Base-by-base conservation (phyloP, 2,888 invertebrate genomes). In the Cylindroiulus punctatus region DNA sequence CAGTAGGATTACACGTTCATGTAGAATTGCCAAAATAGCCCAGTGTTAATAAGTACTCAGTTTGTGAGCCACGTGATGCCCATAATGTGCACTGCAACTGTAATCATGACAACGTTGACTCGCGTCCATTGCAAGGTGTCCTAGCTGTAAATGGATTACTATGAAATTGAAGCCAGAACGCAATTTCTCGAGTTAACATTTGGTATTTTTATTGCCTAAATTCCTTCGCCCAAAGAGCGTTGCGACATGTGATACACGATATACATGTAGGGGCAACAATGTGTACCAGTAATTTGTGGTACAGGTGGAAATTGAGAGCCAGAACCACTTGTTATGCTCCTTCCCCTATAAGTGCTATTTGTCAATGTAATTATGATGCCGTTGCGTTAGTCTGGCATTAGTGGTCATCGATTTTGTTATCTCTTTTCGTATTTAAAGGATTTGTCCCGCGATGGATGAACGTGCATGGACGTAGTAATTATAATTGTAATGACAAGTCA, bases 301-400 rank as follows among this genome's bases (percentile, higher is more conserved):
- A n/a, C n/a, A 19, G 57, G 5, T 65, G 22, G 57, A 65, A 65
- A 65, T 65, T 1, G n/a, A n/a, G 3, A 17, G 57, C 57, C 19
- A n/a, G 0, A 57, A n/a, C 57, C n/a, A 57, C n/a, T 57, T 57
- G 19, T 57, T 57, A 57, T 57, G 44, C 22, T 22, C 57, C 22
- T 65, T 65, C 8, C 57, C 22, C 7, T 22, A 10, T 22, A 65
- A 65, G 26, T 22, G 57, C 22, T 26, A 22, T 65, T 65, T 65
- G 57, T 65, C 57, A 65, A 65, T 65, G 57, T 65, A 65, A 65
- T 65, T 65, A 65, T 22, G 5, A 65, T 65, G 57, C 22, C 57
- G 10, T 65, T 22, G 57, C 57, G 5, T 65, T 65, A 22, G 26
- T 65, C 57, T 12, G n/a, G 10, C 57, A 65, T 65, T 65, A 65